These are phyloP conservation scores for Nysson spinosus DNA, from an alignment of 2,888 invertebrate species.

Conservation along the genomic window DNA sequence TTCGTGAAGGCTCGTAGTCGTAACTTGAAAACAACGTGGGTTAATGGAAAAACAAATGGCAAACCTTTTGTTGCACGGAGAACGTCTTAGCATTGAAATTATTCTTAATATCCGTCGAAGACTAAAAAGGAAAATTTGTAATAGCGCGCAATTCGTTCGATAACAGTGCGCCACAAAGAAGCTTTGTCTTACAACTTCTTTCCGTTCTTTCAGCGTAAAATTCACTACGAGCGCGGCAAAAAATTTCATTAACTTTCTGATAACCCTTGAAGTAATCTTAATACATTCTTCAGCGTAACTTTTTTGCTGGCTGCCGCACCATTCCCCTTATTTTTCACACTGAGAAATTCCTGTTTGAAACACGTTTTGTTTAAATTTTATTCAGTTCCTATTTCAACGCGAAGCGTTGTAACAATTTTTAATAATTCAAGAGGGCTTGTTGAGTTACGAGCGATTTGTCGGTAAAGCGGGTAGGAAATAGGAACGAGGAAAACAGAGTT, in stretches of 20 bases:
- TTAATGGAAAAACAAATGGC: slow-evolving; percentile 61
- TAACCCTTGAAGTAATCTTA: slow-evolving; percentile 32
- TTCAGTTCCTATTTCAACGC: background rate
- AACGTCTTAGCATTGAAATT: slow-evolving; percentile 34
- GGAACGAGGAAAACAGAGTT: background rate
- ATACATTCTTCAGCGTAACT: slow-evolving; percentile 27
- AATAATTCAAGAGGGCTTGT: background rate
- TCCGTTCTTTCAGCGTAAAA: slow-evolving; percentile 8
- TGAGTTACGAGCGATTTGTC: background rate
- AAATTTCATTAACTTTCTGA: slow-evolving; percentile 47
- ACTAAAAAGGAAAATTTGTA: slow-evolving; percentile 64
- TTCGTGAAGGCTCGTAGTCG: slow-evolving; percentile 45
- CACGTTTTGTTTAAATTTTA: slow-evolving; percentile 10
- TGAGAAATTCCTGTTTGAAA: slow-evolving; percentile 14
- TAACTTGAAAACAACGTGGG: slow-evolving; percentile 55
- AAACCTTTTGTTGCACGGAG: slow-evolving; percentile 40
- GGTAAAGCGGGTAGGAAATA: background rate
- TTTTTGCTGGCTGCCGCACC: slow-evolving; percentile 14
- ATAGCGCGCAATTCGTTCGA: slow-evolving; percentile 62
- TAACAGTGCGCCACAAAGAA: slow-evolving; percentile 41
- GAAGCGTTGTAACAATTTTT: slow-evolving; percentile 3
- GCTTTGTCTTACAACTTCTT: slow-evolving; percentile 17
- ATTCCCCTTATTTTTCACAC: slow-evolving; percentile 22
- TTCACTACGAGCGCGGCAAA: slow-evolving; percentile 21
- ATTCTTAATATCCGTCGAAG: slow-evolving; percentile 73